Evolutionary conservation across 2,113 vertebrate genomes (phyloP), one percentile per base, ranked within the genome.

Genomic region (Cyprinus carpio): DNA sequence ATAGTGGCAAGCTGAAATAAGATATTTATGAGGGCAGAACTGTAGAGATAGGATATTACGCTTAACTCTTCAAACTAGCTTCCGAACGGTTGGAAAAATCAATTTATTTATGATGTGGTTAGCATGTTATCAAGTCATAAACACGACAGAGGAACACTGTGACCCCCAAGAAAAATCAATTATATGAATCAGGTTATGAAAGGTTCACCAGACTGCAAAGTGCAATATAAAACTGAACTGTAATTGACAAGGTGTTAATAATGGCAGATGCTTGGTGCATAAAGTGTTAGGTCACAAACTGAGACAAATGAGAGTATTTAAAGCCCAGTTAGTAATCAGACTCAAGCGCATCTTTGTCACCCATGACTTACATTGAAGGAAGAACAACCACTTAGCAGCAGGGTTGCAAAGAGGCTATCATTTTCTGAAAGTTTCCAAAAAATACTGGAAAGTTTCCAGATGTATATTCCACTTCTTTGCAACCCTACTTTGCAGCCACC

Each of bases 91-190:
- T 76, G 46, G 29, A 29, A 56, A 25, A 46, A 75, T 64, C 56
- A 69, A 67, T 8, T 16, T 20, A 40, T 37, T 40, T 56, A 10
- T 6, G 6, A 46, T 46, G 31, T n/a, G 15, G 4, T 31, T 15
- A 43, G 56, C 29, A 49, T 75, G 23, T 76, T 67, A 76, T 84
- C 23, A 87, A 84, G 65, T 58, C 72, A 78, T 84, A 81, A 86
- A 81, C 18, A 12, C n/a, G 62, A 72, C 9, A 54, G 1, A 12
- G 49, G 75, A 81, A 84, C 81, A 62, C 58, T 67, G 31, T 78
- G 81, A 80, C 37, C 56, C 79, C 40, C 43, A 67, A 76, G 71
- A 18, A 65, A 67, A 88, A 27, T 51, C 56, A 74, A 79, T 65
- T 16, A 56, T 31, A 85, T 80, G 31, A 83, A 82, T 84, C 54